Evolutionary conservation across 2,113 vertebrate genomes (phyloP).

Genomic region (Tragulus kanchil): DNA sequence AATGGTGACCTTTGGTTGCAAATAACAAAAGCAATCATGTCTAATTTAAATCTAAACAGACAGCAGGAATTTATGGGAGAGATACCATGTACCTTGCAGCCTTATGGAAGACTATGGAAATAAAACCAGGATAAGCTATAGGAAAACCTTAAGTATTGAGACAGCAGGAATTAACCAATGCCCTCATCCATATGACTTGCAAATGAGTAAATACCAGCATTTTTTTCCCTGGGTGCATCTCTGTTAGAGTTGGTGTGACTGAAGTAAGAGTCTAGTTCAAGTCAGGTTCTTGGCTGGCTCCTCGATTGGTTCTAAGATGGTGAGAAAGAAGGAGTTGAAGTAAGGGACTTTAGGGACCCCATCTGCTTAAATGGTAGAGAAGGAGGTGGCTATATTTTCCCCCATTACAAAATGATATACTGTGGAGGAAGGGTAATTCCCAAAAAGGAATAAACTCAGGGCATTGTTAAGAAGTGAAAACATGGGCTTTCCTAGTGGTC

Average conservation of each 20-base stretch:
- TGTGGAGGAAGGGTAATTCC: neutral
- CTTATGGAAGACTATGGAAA: neutral
- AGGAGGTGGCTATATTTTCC: neutral
- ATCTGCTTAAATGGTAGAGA: neutral
- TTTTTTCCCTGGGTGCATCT: neutral
- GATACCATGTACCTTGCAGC: neutral
- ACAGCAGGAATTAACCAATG: slow-evolving; percentile 21
- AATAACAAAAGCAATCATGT: neutral
- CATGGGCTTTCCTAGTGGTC: neutral
- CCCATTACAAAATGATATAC: neutral
- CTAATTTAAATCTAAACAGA: neutral
- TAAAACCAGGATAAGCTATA: neutral
- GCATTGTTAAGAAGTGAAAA: neutral
- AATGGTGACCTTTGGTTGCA: neutral
- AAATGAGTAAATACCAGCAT: neutral
- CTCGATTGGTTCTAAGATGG: neutral
- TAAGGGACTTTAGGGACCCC: neutral
- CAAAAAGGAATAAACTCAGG: neutral
- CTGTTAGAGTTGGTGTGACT: neutral
- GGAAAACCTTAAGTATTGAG: neutral
- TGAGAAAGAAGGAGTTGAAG: neutral
- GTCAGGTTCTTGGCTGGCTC: neutral
- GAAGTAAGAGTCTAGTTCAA: neutral
- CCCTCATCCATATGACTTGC: neutral
- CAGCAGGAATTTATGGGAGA: neutral